These are phyloP conservation scores for Lycopodina hypogea DNA, from an alignment of 37 sponge, comb jelly and placozoan genomes.

Conservation along the genomic window DNA sequence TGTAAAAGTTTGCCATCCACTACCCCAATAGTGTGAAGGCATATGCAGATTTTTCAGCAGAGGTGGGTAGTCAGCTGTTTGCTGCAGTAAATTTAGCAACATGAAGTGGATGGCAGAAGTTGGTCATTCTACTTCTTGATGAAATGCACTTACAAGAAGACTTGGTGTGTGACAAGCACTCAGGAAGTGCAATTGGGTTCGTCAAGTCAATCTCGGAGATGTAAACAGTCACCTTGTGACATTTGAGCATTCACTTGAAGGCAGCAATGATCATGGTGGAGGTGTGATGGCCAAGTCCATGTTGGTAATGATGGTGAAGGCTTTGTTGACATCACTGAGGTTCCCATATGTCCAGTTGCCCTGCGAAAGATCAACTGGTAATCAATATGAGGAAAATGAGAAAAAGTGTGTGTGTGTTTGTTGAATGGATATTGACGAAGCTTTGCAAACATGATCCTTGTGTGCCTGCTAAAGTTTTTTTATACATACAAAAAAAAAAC, in stretches of 20 bases:
- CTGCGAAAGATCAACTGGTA: neutral
- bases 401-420: too few relatives aligned
- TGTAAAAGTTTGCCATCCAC: constrained; percentile 9
- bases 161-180: constrained; percentile 6
- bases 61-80: too few relatives aligned
- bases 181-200: neutral
- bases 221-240: constrained; percentile 1
- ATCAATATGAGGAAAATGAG: constrained; percentile 26
- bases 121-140: constrained; percentile 1
- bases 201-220: constrained; percentile 25
- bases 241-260: neutral
- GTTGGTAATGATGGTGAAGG: constrained; percentile 24
- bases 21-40: constrained; percentile 18
- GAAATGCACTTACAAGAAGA: constrained; percentile 20
- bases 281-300: constrained; percentile 10
- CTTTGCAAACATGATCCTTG: too few relatives aligned
- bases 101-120: constrained; percentile 12
- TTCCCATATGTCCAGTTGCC: constrained; percentile 35
- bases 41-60: neutral
- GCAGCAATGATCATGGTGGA: neutral
- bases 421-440: too few relatives aligned
- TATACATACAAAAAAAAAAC: too few relatives aligned
- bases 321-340: neutral
- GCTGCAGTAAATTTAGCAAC: too few relatives aligned
- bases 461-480: too few relatives aligned